phyloP scores from a whole-genome alignment of 2,888 invertebrate species.

The Lingula anatina region DNA sequence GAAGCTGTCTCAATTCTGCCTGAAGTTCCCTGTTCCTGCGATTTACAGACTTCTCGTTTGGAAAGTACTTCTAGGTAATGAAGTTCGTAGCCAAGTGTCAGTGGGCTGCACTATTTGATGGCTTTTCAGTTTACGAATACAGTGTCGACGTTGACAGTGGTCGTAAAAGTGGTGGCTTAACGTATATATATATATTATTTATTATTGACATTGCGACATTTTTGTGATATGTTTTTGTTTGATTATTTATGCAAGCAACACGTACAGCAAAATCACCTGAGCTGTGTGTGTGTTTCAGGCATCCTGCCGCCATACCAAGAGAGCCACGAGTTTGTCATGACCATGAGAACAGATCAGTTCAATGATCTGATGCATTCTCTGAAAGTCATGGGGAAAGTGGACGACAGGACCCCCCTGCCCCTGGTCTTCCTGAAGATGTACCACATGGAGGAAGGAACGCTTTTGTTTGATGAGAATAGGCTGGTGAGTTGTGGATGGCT shows the following conservation, averaged over 20 bases:
- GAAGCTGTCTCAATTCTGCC: slow-evolving; percentile 78
- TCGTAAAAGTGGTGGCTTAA: no score
- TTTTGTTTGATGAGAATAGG: slow-evolving; percentile 56
- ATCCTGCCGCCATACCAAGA: slow-evolving; percentile 73
- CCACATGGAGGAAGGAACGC: slow-evolving; percentile 69
- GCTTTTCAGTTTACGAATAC: no score
- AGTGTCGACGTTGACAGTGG: no score
- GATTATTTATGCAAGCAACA: no score
- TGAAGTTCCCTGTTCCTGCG: slow-evolving; percentile 77
- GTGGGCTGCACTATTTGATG: no score
- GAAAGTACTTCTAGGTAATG: slow-evolving; percentile 80
- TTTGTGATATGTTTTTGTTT: no score
- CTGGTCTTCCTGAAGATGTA: slow-evolving; percentile 75
- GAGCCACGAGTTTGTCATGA: slow-evolving; percentile 70
- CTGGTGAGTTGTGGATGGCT: slow-evolving; percentile 47
- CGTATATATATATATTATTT: no score
- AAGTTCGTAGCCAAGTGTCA: no score
- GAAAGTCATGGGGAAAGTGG: slow-evolving; percentile 64
- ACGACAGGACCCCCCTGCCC: slow-evolving; percentile 63
- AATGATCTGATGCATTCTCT: slow-evolving; percentile 69
- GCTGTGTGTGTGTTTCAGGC: slow-evolving; percentile 56
- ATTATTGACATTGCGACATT: no score
- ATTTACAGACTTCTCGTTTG: slow-evolving; percentile 76
- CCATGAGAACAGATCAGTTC: slow-evolving; percentile 69
- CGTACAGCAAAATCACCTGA: neutral